Percentiles rank a stretch among this genome's conserved stretches.
These are phyloP conservation scores for Ictalurus punctatus DNA, from an alignment of 2,113 vertebrate species.

Conservation along the genomic window DNA sequence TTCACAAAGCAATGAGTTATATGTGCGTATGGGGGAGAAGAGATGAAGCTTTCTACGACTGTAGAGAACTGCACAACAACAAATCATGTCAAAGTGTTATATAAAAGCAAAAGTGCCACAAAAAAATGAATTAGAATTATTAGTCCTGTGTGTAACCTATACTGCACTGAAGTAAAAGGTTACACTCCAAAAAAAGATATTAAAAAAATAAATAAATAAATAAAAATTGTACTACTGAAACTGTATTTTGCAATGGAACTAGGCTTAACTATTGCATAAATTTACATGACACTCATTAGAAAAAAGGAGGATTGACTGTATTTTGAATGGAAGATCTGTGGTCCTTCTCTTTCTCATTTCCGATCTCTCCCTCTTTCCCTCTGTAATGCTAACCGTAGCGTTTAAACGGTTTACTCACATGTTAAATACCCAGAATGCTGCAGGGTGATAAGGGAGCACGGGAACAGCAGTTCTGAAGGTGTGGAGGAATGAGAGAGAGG, in stretches of 20 bases:
- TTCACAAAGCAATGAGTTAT: constrained; percentile 18
- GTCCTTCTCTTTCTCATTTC: neutral
- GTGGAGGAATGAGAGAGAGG: constrained; percentile 46
- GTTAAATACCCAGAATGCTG: constrained; percentile 34
- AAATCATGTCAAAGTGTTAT: constrained; percentile 2
- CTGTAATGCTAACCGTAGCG: neutral
- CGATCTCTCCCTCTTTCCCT: neutral
- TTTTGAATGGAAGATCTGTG: neutral
- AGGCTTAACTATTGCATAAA: neutral
- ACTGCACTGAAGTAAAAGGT: neutral
- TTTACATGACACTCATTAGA: neutral
- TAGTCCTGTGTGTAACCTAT: neutral
- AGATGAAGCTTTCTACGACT: constrained; percentile 16
- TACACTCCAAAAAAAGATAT: neutral
- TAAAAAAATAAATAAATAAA: too few relatives aligned
- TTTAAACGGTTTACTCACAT: constrained; percentile 43
- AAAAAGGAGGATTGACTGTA: neutral
- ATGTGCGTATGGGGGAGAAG: neutral
- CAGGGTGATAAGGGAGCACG: constrained; percentile 47
- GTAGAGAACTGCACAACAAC: constrained; percentile 10
- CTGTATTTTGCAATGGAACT: neutral
- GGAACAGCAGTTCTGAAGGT: constrained; percentile 64
- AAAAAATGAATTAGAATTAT: neutral
- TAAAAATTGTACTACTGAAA: neutral
- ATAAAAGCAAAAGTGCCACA: neutral